Evolutionary conservation across 2,797 vertebrate genomes (phyloP).

Genomic region (Chloroceryle inda): DNA sequence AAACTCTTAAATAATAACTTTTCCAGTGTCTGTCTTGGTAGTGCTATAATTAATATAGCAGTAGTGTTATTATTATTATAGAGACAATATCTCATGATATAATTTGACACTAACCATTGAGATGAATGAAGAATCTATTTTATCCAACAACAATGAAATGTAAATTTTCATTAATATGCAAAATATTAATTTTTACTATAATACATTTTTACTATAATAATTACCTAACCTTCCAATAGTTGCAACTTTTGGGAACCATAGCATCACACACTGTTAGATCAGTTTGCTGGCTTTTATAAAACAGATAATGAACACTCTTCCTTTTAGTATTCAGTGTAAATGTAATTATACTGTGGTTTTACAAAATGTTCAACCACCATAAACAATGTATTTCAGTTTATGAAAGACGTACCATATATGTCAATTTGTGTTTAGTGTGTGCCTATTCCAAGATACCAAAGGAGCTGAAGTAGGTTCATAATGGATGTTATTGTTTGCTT

Average conservation of each 20-base stretch:
- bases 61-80: background rate
- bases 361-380: background rate
- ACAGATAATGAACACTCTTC: background rate
- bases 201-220: background rate
- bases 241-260: background rate
- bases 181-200: background rate
- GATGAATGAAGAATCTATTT: background rate
- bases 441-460: conserved; percentile 81
- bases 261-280: background rate
- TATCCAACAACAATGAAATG: background rate
- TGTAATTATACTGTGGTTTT: background rate
- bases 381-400: conserved; percentile 19
- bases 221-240: background rate
- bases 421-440: conserved; percentile 68
- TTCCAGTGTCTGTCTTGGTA: background rate
- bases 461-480: conserved; percentile 67
- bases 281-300: background rate
- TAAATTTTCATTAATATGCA: background rate
- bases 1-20: background rate
- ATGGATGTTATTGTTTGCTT: conserved; percentile 82
- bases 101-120: background rate
- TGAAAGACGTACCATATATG: conserved; percentile 7
- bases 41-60: background rate
- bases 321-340: background rate
- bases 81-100: background rate